Evolutionary conservation across 2,797 vertebrate genomes (phyloP), one percentile per base, ranked within the genome.

Genomic region (Macroramphosus scolopax): DNA sequence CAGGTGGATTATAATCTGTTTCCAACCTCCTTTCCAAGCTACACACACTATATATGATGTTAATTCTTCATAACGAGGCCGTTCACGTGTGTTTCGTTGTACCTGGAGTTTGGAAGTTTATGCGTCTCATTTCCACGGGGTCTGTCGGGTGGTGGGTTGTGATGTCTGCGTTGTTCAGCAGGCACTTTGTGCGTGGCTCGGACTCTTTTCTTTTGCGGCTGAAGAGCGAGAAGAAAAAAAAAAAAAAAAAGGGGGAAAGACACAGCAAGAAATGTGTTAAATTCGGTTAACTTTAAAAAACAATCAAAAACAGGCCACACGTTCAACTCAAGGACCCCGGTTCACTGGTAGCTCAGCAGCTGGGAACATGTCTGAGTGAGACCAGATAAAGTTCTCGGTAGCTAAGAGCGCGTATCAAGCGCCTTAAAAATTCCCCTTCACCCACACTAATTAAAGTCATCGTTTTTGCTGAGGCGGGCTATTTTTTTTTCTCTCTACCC

Each of bases 71-170:
- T 22, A n/a, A 22, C 20, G 20, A 22, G 3, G 20, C 3, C 6
- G 20, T 35, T 43, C 7, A 40, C 13, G 39, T 11, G 17, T 8
- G 5, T 17, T 15, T 16, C 26, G 14, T 42, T 7, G 28, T 90
- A 98, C 96, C 96, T 92, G 92, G 92, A 0, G 96, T 98, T 86
- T 99, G 96, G 91, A 98, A 98, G 86, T 98, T 97, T 74, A 99
- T 97, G 55, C 95, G 89, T 5, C 96, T 92, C 95, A 99, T 96
- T 77, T 99, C 96, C 79, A 99, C 96, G 0, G 96, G 96, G 78
- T 98, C 96, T 43, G 95, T 98, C 0, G 96, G 96, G 80, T 97
- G 95, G 78, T 98, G 95, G 0, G 95, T 92, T 0, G 94, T 76
- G 9, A 97, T 95, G 49, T 98, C 96, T 0, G 94, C 93, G 0